Base-by-base conservation (phyloP, 1,140 invertebrate species). In the Pseudobourletiella spinata region DNA sequence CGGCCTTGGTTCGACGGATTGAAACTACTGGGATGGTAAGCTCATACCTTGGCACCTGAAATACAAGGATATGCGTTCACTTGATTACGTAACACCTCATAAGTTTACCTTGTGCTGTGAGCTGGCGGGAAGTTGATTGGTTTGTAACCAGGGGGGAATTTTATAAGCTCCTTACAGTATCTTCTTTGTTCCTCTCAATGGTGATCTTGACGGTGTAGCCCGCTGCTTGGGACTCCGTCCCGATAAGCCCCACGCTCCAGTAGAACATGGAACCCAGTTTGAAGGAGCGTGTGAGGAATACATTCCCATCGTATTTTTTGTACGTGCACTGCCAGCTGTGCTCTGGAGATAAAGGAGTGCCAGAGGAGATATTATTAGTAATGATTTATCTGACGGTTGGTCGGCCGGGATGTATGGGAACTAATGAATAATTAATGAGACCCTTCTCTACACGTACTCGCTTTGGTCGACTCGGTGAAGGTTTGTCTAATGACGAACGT, bases 401-500 rank as follows among this genome's bases (percentile, higher is more conserved):
- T n/a, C n/a, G n/a, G n/a, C n/a, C n/a, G n/a, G n/a, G n/a, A n/a
- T n/a, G n/a, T n/a, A n/a, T n/a, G n/a, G n/a, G n/a, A n/a, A n/a
- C n/a, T n/a, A n/a, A n/a, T n/a, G n/a, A n/a, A n/a, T n/a, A n/a
- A n/a, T n/a, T n/a, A n/a, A n/a, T n/a, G n/a, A n/a, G n/a, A n/a
- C n/a, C n/a, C n/a, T n/a, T n/a, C n/a, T n/a, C n/a, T n/a, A 51
- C 14, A 14, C 44, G 25, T 51, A 51, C 48, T 51, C 4, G 14
- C 3, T 51, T 51, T 51, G 22, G 48, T 51, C 4, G 48, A 51
- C 48, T 51, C 48, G 14, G 48, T 51, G 24, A 51, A 51, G n/a
- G 54, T 39, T 57, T 57, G 54, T 6, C 54, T 20, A 42, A 39
- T 11, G 6, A 11, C 11, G 16, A 43, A 39, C 6, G 30, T 16